phyloP scores from a whole-genome alignment of 1,140 invertebrate species.

The Drosophila repleta region DNA sequence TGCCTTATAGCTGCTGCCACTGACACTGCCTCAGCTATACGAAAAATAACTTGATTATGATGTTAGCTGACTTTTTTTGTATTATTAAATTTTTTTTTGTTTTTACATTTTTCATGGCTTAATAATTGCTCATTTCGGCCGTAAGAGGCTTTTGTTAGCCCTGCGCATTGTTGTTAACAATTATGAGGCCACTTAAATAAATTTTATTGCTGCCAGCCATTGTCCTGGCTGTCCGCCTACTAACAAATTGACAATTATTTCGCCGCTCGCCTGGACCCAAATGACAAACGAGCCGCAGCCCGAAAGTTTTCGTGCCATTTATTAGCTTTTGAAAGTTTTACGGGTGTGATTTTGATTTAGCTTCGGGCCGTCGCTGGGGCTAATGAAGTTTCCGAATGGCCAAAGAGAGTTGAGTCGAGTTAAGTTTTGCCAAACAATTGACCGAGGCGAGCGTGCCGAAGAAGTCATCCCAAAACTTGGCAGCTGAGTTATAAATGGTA shows the following conservation, averaged over 20 bases:
- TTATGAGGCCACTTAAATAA: constrained; percentile 77
- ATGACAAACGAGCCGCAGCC: constrained; percentile 64
- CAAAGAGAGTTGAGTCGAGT: constrained; percentile 19
- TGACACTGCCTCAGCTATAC: constrained; percentile 6
- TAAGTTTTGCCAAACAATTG: constrained; percentile 33
- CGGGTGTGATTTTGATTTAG: constrained; percentile 74
- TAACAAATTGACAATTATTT: constrained; percentile 74
- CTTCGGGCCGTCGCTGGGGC: constrained; percentile 35
- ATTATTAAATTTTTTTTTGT: constrained; percentile 19
- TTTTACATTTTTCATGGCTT: constrained; percentile 73
- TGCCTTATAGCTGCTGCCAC: constrained; percentile 30
- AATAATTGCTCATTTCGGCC: constrained; percentile 75
- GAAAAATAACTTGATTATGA: constrained; percentile 71
- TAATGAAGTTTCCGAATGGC: constrained; percentile 46
- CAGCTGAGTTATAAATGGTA: constrained; percentile 38
- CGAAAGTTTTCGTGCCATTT: constrained; percentile 69
- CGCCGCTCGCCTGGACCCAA: constrained; percentile 38
- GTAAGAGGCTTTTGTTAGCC: constrained; percentile 66
- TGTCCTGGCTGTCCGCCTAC: constrained; percentile 45
- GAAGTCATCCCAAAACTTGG: constrained; percentile 19
- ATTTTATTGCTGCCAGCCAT: constrained; percentile 69
- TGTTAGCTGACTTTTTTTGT: constrained; percentile 45
- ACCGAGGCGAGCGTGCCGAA: constrained; percentile 3
- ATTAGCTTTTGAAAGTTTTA: constrained; percentile 65
- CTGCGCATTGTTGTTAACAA: constrained; percentile 64